Evolutionary conservation across 2,113 vertebrate genomes (phyloP).

Genomic region (Oxygymnocypris stewartii): DNA sequence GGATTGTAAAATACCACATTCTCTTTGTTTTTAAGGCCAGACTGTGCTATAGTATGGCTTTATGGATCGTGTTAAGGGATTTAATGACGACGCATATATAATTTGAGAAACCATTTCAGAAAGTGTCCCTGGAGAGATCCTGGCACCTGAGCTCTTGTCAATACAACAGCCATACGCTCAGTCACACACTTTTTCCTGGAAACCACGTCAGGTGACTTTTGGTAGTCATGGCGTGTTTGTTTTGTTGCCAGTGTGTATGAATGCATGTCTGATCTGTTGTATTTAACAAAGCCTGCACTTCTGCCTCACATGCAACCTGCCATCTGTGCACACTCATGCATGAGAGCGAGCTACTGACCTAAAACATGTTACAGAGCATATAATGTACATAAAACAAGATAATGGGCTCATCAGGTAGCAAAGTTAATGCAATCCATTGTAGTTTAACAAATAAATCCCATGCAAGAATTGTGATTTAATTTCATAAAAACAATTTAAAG

Average conservation of each 20-base stretch:
- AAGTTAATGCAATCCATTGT: neutral
- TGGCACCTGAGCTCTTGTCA: conserved; percentile 53
- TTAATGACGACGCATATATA: conserved; percentile 12
- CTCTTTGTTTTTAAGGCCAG: neutral
- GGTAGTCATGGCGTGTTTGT: conserved; percentile 20
- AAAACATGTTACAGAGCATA: neutral
- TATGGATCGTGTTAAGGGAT: neutral
- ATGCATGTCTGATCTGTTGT: conserved; percentile 35
- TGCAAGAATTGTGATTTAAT: neutral
- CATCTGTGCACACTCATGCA: conserved; percentile 26
- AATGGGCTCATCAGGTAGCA: neutral
- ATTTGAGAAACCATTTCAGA: conserved; percentile 25
- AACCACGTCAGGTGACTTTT: conserved; percentile 39
- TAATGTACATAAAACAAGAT: neutral
- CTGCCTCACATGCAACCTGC: conserved; percentile 37
- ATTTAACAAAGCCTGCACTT: conserved; percentile 21
- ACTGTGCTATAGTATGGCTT: neutral
- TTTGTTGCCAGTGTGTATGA: conserved; percentile 35
- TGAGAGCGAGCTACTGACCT: neutral
- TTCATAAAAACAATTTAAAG: neutral
- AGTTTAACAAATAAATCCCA: neutral
- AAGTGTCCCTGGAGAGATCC: conserved; percentile 40
- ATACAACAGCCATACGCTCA: conserved; percentile 29
- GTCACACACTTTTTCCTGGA: conserved; percentile 47
- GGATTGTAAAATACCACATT: neutral